Evolutionary conservation across 2,888 invertebrate genomes (phyloP), one percentile per base, ranked within the genome.

Genomic region (Celastrina argiolus): DNA sequence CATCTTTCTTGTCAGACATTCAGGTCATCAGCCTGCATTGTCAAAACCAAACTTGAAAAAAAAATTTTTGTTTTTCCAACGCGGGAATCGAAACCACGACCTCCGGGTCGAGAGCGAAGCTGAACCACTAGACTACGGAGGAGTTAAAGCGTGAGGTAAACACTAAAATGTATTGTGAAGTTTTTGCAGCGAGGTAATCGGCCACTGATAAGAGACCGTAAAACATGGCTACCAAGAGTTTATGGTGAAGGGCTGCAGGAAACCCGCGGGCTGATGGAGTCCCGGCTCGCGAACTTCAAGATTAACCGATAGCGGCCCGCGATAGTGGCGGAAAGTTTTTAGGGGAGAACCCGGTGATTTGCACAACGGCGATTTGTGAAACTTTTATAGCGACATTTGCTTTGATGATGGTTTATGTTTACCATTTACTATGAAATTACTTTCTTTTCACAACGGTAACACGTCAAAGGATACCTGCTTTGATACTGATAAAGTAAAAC

Each of bases 231-330:
- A 78, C 76, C 78, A 79, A 80, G 83, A 82, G 84, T 76, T 82
- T 83, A 84, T 82, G 79, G 74, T 73, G 72, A 74, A 69, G 72
- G 69, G 72, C 69, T 68, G 69, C 71, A 73, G 75, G 73, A 81
- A 73, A 80, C 80, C 77, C 79, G 75, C 69, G 64, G 68, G 69
- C 68, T 76, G 81, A 81, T 78, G 77, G 74, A 79, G 77, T 73
- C 74, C 71, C 71, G 73, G 67, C 74, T 76, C 75, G 73, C 70
- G 73, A 78, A 79, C 71, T 78, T 67, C 65, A 74, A 77, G 76
- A 80, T 78, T 78, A 78, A 78, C 75, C 73, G 74, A 70, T 69
- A 73, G 73, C 68, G n/a, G n/a, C n/a, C n/a, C 61, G 65, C 70
- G 67, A 67, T 70, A 67, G 71, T 42, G 65, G 67, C 68, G 70